Conservation (phyloP, 53 echinoderm and acorn worm species). For the Holothuria leucospilota region DNA sequence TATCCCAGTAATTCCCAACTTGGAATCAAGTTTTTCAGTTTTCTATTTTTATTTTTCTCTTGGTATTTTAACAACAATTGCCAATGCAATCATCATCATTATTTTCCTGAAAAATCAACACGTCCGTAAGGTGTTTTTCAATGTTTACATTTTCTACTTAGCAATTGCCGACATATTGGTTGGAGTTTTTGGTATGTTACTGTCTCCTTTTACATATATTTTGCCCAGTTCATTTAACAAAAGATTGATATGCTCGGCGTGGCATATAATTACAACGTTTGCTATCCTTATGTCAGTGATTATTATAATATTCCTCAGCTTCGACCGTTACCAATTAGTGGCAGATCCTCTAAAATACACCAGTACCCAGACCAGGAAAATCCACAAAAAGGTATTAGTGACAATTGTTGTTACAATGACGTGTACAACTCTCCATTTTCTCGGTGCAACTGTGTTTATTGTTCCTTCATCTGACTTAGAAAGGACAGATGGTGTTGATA, state of each 20-base stretch:
- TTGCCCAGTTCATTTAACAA: neutral
- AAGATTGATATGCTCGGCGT: neutral
- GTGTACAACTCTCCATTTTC: too few species aligned
- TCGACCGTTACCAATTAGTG: conserved; percentile 6
- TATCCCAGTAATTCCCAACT: too few species aligned
- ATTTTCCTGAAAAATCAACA: neutral
- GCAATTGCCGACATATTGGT: conserved; percentile 9
- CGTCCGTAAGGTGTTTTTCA: neutral
- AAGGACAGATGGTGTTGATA: too few species aligned
- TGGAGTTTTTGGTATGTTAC: conserved; percentile 4
- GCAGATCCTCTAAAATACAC: neutral
- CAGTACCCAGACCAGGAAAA: neutral
- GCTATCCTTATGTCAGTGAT: neutral
- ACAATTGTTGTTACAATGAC: neutral
- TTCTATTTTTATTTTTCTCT: too few species aligned
- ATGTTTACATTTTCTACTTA: conserved; percentile 20
- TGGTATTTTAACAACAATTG: neutral
- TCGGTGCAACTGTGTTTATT: too few species aligned
- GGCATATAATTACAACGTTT: neutral
- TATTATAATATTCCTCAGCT: conserved; percentile 12
- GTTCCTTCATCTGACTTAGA: too few species aligned
- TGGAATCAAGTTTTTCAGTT: too few species aligned
- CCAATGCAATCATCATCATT: neutral
- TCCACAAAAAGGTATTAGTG: neutral
- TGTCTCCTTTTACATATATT: neutral